phyloP scores from a whole-genome alignment of 2,113 vertebrate species.

The Pseudopipra pipra region DNA sequence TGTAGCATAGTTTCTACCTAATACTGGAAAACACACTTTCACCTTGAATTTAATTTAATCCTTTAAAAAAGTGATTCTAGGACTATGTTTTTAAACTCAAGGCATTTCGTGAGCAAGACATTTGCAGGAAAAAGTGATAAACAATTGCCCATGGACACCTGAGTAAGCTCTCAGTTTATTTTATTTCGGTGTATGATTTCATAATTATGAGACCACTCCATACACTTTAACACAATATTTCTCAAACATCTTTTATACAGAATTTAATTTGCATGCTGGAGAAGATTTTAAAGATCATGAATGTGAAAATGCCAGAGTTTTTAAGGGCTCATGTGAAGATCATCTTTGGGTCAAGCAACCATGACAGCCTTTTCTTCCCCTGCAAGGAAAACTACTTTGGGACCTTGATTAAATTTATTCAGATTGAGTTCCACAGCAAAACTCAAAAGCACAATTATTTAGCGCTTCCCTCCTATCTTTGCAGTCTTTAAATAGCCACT shows the following conservation, averaged over 20 bases:
- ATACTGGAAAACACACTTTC: background rate
- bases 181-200: background rate
- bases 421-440: background rate
- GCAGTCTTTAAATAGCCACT: background rate
- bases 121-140: background rate
- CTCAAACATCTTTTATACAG: background rate
- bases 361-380: background rate
- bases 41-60: background rate
- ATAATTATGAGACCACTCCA: background rate
- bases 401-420: background rate
- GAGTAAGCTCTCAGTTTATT: background rate
- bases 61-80: background rate
- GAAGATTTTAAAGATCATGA: background rate
- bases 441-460: background rate
- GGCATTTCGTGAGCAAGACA: background rate
- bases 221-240: background rate
- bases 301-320: background rate
- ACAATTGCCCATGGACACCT: background rate
- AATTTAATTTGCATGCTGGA: background rate
- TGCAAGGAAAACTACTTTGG: background rate
- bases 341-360: background rate
- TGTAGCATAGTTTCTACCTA: background rate
- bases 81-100: background rate
- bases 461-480: background rate
- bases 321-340: background rate